phyloP scores from a whole-genome alignment of 2,797 vertebrate genomes.

The Eurystomus glaucurus region DNA sequence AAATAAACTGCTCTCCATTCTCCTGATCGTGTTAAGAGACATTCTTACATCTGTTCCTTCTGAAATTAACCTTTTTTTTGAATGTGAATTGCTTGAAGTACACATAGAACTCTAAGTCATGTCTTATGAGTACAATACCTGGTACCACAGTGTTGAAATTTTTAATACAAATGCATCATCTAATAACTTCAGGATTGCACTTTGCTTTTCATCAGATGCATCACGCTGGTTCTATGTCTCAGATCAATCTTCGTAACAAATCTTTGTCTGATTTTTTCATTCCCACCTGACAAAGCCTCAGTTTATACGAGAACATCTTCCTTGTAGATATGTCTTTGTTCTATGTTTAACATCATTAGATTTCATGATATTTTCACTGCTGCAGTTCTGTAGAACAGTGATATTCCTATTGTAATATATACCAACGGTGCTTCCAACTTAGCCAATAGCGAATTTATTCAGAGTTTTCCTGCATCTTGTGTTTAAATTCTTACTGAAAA shows the following conservation, averaged over 20 bases:
- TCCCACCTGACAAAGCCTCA: background rate
- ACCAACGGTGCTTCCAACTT: background rate
- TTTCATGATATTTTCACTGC: background rate
- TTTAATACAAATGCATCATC: background rate
- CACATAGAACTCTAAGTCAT: background rate
- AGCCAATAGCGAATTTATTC: background rate
- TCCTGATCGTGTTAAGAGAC: background rate
- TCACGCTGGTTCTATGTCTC: background rate
- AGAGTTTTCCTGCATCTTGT: background rate
- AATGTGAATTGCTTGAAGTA: background rate
- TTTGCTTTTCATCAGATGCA: background rate
- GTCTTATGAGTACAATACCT: background rate
- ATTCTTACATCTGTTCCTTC: background rate
- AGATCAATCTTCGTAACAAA: background rate
- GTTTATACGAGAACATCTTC: background rate
- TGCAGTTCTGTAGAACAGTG: background rate
- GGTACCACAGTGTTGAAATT: background rate
- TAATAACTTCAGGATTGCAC: background rate
- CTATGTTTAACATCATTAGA: background rate
- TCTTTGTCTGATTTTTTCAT: background rate
- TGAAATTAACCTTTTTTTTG: background rate
- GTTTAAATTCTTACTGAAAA: background rate
- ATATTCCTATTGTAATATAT: background rate
- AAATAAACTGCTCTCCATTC: background rate
- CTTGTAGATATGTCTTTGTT: background rate